Conservation (phyloP, 2,888 invertebrate species). For the Girardia tigrina region DNA sequence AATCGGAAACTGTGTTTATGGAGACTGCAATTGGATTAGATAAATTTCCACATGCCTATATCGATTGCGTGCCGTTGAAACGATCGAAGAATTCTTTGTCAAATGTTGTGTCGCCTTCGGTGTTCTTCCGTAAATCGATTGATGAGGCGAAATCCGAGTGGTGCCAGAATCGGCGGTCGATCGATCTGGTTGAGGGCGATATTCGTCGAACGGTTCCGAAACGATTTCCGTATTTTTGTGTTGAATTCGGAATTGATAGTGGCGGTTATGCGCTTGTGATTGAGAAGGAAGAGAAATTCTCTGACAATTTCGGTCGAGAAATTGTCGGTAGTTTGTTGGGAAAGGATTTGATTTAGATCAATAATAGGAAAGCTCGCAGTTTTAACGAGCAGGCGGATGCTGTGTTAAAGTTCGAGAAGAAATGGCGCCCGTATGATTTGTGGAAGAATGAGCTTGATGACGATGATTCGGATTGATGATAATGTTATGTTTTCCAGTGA, state of each 20-base stretch:
- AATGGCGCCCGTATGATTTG: conserved; percentile 43
- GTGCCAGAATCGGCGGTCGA: conserved; percentile 79
- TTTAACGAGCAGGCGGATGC: conserved; percentile 65
- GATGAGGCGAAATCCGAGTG: conserved; percentile 85
- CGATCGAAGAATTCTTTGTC: conserved; percentile 54
- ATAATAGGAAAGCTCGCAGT: conserved; percentile 65
- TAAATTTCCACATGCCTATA: conserved; percentile 65
- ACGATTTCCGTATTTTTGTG: conserved; percentile 81
- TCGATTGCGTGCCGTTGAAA: conserved; percentile 80
- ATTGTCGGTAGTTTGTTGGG: conserved; percentile 70
- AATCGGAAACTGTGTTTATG: conserved; percentile 72
- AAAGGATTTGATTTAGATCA: conserved; percentile 61
- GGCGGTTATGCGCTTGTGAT: conserved; percentile 86
- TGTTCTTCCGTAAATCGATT: conserved; percentile 63
- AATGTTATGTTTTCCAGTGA: no score
- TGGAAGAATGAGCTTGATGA: conserved; percentile 31
- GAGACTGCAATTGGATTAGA: conserved; percentile 68
- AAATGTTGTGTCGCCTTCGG: background rate
- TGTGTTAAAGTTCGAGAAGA: conserved; percentile 54
- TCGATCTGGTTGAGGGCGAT: conserved; percentile 60
- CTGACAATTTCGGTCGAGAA: conserved; percentile 73
- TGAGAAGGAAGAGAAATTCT: conserved; percentile 72
- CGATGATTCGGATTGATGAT: background rate
- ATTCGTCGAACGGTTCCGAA: conserved; percentile 71
- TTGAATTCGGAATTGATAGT: conserved; percentile 71